Percentiles rank a stretch among this genome's conserved stretches.
These are phyloP conservation scores for Siniperca obscura DNA, from an alignment of 2,797 vertebrate species.

Conservation along the genomic window DNA sequence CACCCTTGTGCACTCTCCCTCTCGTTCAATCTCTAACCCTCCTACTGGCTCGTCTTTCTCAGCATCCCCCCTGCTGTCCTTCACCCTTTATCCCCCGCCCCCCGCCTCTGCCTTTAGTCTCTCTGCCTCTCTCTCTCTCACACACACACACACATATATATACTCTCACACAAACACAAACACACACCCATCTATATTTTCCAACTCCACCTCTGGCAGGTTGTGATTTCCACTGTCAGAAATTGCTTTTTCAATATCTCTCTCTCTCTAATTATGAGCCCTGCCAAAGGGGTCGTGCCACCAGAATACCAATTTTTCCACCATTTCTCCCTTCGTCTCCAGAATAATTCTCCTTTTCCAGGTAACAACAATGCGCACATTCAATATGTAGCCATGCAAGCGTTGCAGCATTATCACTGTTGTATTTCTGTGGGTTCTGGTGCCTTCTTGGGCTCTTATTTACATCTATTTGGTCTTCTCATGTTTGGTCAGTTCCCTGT, in stretches of 20 bases:
- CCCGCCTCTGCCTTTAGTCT: slow-evolving; percentile 54
- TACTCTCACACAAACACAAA: slow-evolving; percentile 34
- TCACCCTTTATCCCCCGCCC: slow-evolving; percentile 75
- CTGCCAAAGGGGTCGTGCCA: slow-evolving; percentile 85
- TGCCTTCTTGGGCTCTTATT: slow-evolving; percentile 12
- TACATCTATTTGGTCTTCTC: slow-evolving; percentile 18
- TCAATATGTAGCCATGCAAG: slow-evolving; percentile 29
- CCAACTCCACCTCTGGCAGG: slow-evolving; percentile 87
- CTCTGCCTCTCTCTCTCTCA: slow-evolving; percentile 48
- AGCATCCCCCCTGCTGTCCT: slow-evolving; percentile 83
- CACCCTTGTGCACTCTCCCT: slow-evolving; percentile 74
- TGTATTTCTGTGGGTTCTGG: slow-evolving; percentile 21
- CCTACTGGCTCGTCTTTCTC: slow-evolving; percentile 80
- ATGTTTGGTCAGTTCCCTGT: slow-evolving; percentile 39
- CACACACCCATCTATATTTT: slow-evolving; percentile 81
- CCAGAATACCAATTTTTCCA: slow-evolving; percentile 86
- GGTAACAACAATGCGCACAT: slow-evolving; percentile 57
- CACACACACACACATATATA: slow-evolving; percentile 30
- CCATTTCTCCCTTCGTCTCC: slow-evolving; percentile 60
- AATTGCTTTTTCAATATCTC: slow-evolving; percentile 90
- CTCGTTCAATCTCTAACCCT: slow-evolving; percentile 78
- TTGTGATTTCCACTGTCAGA: slow-evolving; percentile 88
- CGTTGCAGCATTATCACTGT: slow-evolving; percentile 14
- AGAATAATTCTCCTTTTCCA: slow-evolving; percentile 66
- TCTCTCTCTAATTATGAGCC: slow-evolving; percentile 88